Evolutionary conservation across 2,113 vertebrate species (phyloP), one percentile per base, ranked within the genome.

Genomic region (Craseonycteris thonglongyai): DNA sequence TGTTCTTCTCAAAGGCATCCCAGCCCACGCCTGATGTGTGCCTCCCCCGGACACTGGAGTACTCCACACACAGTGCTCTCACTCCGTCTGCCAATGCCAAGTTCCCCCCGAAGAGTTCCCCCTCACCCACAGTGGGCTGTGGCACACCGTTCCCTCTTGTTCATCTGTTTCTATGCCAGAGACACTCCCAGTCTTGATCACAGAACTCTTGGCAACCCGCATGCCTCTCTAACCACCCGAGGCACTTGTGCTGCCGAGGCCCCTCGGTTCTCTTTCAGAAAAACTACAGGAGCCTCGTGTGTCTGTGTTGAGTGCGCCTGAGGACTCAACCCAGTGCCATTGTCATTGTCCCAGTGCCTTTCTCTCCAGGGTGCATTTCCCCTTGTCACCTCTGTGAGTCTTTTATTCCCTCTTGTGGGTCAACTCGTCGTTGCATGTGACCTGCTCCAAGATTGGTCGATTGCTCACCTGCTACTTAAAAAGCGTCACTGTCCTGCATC

Each of bases 41-140:
- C 51, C 35, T 49, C 63, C 7, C 40, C 14, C 56, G 12, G 2
- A 0, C 8, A 3, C 7, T 22, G 42, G 1, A 2, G 1, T 47
- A 28, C 45, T 91, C 22, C 18, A 24, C 21, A 24, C 21, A 4
- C 5, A 2, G 22, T 30, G 4, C 38, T 30, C 0, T 72, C 33
- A 0, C 9, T 40, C 54, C 22, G 1, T 61, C 24, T 85, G 22
- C 40, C 72, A 3, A n/a, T 3, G 1, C n/a, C n/a, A 71, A 24
- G 3, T 33, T 40, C 33, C 22, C 19, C 24, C 38, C 30, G 28
- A 51, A 45, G 65, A 15, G 28, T 33, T 59, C 40, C n/a, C 26
- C 45, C 51, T 79, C 40, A 40, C 4, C n/a, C n/a, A 4, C 49
- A 24, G 1, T 24, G 45, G 28, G 3, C 42, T 47, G 11, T 18